Base-by-base conservation (phyloP, 2,888 invertebrate species). In the Lycophotia porphyrea region DNA sequence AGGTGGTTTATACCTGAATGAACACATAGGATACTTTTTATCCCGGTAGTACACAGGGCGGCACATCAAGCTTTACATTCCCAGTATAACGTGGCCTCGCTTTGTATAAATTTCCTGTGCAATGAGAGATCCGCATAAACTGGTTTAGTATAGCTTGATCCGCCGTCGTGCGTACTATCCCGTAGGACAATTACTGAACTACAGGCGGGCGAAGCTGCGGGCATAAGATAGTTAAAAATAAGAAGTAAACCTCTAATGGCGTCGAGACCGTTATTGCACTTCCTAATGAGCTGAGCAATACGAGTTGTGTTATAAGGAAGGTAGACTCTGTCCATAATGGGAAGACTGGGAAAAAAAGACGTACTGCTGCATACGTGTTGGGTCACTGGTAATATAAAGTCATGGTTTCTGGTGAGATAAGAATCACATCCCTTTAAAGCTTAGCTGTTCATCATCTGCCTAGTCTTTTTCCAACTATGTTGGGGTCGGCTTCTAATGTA, bases 261-360 rank as follows among this genome's bases (percentile, higher is more conserved):
- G 34, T n/a, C 42, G 42, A 42, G 47, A 24, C 34, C 52, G 65
- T 66, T 44, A 74, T 39, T 47, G 44, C 39, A 60, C 60, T 66
- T 70, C 74, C 44, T 83, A 79, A 83, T 63, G 84, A 83, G 70
- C 34, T 21, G 31, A 36, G 24, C 44, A 58, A 47, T 68, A 64
- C 69, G 21, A 75, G 66, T 71, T 69, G 34, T n/a, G 49, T 21
- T 74, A 52, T 71, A 81, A 65, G 68, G 73, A 81, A 82, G n/a
- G 78, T 75, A 44, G 80, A 34, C 58, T 24, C 21, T 80, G 34
- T 3, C 70, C 61, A 60, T 80, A 71, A 55, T 18, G 13, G 15
- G 7, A 61, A 82, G 39, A 69, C 66, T 52, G 24, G 27, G 42
- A 49, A 64, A 81, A 63, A 72, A 72, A 55, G 13, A 47, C 31